Percentiles rank a stretch among this genome's conserved stretches.
These are phyloP conservation scores for Calameuta pallipes DNA, from an alignment of 2,888 invertebrate genomes.

Conservation along the genomic window DNA sequence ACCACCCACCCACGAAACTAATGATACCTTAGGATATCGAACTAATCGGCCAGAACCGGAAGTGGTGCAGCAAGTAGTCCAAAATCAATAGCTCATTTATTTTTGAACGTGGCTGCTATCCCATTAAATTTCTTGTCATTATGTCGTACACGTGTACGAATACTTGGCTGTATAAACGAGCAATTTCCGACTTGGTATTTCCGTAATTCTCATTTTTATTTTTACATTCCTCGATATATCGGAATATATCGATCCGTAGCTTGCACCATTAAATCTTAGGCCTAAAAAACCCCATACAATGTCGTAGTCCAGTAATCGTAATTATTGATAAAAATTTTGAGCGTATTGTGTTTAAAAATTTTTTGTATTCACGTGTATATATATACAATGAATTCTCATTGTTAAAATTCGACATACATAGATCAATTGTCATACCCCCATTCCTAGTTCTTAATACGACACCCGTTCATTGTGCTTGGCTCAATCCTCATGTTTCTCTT, in stretches of 20 bases:
- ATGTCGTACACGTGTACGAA: background rate
- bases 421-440: background rate
- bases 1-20: background rate
- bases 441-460: background rate
- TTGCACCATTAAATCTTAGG: background rate
- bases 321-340: background rate
- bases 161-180: background rate
- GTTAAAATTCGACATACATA: background rate
- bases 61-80: constrained; percentile 23
- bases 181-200: background rate
- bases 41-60: background rate
- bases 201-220: background rate
- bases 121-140: constrained; percentile 1
- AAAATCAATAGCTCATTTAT: constrained; percentile 52
- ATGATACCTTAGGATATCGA: background rate
- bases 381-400: background rate
- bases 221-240: background rate
- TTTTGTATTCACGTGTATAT: background rate
- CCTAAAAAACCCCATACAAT: background rate
- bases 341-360: too few relatives aligned
- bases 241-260: background rate
- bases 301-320: background rate
- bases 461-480: background rate
- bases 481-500: background rate
- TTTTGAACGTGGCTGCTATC: constrained; percentile 35